A percentile compares a stretch with the other conserved stretches of the same genome.
Conservation (phyloP, 2,113 vertebrate genomes). For the Nerophis lumbriciformis region DNA sequence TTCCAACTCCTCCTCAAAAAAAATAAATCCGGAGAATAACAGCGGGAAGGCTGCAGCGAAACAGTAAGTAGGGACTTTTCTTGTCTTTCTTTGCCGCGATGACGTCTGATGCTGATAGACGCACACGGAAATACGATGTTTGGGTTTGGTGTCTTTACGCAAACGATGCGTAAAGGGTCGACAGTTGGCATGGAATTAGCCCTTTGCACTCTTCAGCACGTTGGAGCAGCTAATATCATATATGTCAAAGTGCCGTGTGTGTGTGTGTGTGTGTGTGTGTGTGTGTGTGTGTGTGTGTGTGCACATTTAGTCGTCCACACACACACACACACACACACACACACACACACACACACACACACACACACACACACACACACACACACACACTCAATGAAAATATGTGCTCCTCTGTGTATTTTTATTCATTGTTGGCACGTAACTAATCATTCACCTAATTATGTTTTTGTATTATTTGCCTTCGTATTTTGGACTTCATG, state of each 20-base stretch:
- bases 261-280: neutral
- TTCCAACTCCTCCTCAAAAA: conserved; percentile 11
- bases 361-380: neutral
- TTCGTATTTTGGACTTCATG: neutral
- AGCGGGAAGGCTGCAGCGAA: conserved; percentile 45
- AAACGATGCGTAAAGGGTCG: conserved; percentile 52
- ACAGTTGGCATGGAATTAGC: conserved; percentile 27
- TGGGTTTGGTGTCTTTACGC: neutral
- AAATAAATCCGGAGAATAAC: conserved; percentile 53
- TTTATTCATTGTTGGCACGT: neutral
- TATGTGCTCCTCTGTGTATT: neutral
- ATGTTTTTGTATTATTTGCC: neutral
- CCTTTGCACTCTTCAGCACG: neutral
- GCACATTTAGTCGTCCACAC: too few species aligned
- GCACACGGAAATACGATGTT: neutral
- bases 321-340: neutral
- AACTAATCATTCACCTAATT: neutral
- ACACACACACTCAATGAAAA: neutral
- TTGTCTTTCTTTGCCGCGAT: conserved; percentile 38
- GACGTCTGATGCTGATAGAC: conserved; percentile 17
- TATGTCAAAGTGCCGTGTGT: neutral
- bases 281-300: too few species aligned
- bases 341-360: neutral
- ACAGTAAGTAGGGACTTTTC: conserved; percentile 69
- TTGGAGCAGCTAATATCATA: neutral